Conservation (phyloP, 2,113 vertebrate species). For the Camelus bactrianus region DNA sequence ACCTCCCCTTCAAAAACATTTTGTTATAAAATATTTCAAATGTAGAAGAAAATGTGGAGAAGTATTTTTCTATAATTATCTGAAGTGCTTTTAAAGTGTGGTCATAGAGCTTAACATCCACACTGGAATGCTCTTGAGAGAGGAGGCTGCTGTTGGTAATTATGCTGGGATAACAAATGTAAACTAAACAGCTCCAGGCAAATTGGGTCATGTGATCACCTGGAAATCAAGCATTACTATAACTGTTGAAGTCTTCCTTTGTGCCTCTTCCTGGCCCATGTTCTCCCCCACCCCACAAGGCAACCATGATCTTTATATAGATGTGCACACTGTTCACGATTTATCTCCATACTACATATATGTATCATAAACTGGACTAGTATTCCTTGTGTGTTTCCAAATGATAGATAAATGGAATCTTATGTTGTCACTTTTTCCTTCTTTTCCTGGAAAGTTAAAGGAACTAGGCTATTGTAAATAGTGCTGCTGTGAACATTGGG, state of each 20-base stretch:
- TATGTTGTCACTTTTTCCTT: slow-evolving; percentile 25
- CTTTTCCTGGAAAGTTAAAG: slow-evolving; percentile 41
- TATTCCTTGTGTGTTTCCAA: neutral
- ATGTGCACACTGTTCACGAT: neutral
- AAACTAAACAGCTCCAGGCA: neutral
- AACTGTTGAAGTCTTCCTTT: neutral
- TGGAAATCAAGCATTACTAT: neutral
- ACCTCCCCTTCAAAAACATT: neutral
- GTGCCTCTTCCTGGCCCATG: neutral
- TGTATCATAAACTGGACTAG: neutral
- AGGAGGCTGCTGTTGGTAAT: neutral
- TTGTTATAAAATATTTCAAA: slow-evolving; percentile 32
- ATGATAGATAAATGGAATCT: slow-evolving; percentile 10
- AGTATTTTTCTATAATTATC: neutral
- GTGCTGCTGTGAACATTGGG: too few species aligned
- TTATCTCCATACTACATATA: neutral
- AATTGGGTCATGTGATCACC: neutral
- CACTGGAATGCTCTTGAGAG: neutral
- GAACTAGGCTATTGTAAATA: neutral
- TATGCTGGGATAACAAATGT: neutral
- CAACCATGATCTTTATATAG: neutral
- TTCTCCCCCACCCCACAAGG: neutral
- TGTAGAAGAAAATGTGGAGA: neutral
- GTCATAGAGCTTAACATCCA: neutral
- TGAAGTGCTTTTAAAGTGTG: neutral